Evolutionary conservation across 2,888 invertebrate species (phyloP), one percentile per base, ranked within the genome.

Genomic region (Allygus modestus): DNA sequence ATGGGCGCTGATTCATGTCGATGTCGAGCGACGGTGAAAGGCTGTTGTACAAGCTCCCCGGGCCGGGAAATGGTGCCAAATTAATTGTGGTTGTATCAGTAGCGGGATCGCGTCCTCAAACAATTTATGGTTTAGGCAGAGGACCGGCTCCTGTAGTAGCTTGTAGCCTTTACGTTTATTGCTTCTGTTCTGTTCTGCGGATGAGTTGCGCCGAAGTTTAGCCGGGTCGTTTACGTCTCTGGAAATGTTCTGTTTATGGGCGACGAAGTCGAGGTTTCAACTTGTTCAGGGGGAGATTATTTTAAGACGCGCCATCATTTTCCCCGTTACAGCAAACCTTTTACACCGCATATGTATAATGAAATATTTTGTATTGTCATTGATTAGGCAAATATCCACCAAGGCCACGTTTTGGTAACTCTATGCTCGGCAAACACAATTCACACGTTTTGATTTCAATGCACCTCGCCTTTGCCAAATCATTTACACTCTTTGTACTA

Each of bases 31-130:
- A 9, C 65, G 31, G 65, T 65, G 65, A 65, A 31, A 65, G 65
- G 65, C 20, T 65, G 65, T 65, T 31, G 65, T 28, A 65, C 65
- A 65, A 28, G 65, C 65, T 65, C 65, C 65, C 58, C 65, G 65
- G 65, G 65, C 17, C 65, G 65, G 28, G 65, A 31, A 65, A 15
- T 31, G 65, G 65, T 65, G 65, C 65, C 65, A 28, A 65, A 65
- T 65, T 65, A 65, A 65, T 65, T 65, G 65, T 65, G 65, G 28
- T 65, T 65, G 65, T 65, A 65, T 65, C 65, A 28, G 65, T 28
- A 65, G 28, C 65, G 65, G 20, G 65, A 65, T 65, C 65, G 65
- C 28, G 65, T 65, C 65, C 65, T n/a, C 58, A 9, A 17, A 4
- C 65, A 15, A 65, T 65, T 65, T 65, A 65, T 65, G 65, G 58